phyloP scores from a whole-genome alignment of 1,140 invertebrate genomes.

The Ruditapes philippinarum region DNA sequence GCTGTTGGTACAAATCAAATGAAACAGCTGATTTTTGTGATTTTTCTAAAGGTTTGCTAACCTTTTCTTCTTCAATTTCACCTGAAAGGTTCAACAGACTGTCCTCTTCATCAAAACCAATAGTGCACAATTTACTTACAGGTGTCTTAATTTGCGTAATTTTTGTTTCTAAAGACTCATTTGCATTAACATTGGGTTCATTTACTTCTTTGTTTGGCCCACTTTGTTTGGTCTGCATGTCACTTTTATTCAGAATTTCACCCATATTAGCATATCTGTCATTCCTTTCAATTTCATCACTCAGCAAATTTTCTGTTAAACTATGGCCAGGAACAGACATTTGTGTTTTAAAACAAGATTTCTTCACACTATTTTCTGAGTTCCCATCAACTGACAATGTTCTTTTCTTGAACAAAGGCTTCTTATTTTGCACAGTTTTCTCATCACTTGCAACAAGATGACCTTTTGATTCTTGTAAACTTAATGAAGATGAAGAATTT shows the following conservation, averaged over 20 bases:
- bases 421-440: constrained; percentile 14
- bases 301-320: neutral
- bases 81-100: constrained; percentile 9
- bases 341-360: constrained; percentile 22
- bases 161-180: neutral
- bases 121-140: neutral
- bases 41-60: neutral
- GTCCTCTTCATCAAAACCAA: constrained; percentile 17
- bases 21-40: neutral
- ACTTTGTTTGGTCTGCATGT: neutral
- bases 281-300: neutral
- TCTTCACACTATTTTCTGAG: neutral
- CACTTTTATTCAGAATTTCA: neutral
- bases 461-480: neutral
- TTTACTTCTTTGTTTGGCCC: neutral
- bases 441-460: neutral
- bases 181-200: neutral
- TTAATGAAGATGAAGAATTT: neutral
- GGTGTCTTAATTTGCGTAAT: neutral
- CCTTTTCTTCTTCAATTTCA: neutral
- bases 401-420: constrained; percentile 60
- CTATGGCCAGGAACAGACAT: neutral
- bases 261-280: neutral
- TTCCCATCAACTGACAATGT: neutral
- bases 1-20: constrained; percentile 50